These are phyloP conservation scores for Aythya baeri DNA, from an alignment of 2,113 vertebrate genomes.

Conservation along the genomic window DNA sequence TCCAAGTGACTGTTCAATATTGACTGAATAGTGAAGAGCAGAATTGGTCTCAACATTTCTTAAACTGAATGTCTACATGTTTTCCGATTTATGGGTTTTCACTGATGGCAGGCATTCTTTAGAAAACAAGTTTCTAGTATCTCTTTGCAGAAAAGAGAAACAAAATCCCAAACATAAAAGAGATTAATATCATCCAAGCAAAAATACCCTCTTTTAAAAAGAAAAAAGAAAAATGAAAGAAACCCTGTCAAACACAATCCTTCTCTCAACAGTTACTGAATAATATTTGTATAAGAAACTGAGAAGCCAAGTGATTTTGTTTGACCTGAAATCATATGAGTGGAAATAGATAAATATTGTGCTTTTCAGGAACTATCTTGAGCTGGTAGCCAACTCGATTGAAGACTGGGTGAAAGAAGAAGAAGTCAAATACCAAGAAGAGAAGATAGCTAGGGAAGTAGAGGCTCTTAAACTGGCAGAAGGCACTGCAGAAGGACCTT, in stretches of 20 bases:
- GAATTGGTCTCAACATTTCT: not conserved
- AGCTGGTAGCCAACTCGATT: slow-evolving; percentile 83
- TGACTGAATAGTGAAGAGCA: not conserved
- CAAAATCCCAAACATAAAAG: not conserved
- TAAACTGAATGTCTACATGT: not conserved
- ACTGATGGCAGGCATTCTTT: not conserved
- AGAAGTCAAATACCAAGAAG: slow-evolving; percentile 79
- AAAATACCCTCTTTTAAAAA: not conserved
- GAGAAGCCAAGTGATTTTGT: not conserved
- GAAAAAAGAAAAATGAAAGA: not conserved
- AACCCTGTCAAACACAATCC: not conserved
- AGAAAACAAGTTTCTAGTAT: not conserved
- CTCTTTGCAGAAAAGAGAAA: not conserved
- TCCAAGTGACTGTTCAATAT: not conserved
- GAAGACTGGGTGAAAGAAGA: slow-evolving; percentile 84
- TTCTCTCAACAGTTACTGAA: not conserved
- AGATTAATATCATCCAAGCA: not conserved
- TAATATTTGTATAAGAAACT: not conserved
- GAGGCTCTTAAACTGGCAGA: not conserved
- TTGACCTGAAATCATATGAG: not conserved
- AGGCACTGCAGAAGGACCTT: not conserved
- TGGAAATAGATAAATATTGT: not conserved
- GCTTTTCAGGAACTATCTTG: slow-evolving; percentile 84
- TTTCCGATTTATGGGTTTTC: not conserved
- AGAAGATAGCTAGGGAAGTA: slow-evolving; percentile 66